phyloP scores from a whole-genome alignment of 2,797 vertebrate genomes.

The Anisognathus igniventris region DNA sequence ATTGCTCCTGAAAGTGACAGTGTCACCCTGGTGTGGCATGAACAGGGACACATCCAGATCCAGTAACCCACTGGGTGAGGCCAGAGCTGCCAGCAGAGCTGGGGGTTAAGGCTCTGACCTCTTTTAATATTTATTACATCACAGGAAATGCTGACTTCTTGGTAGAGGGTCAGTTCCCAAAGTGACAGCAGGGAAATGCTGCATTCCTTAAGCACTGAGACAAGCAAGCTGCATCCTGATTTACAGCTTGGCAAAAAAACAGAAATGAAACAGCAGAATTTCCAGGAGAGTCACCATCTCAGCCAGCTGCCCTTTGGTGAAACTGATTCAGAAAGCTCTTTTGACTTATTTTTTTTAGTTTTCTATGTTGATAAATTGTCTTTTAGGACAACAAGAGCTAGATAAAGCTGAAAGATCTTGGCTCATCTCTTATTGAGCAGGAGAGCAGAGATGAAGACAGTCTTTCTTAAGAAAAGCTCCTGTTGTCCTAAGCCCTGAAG shows the following conservation, averaged over 20 bases:
- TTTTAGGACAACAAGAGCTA: not conserved
- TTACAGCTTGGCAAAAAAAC: not conserved
- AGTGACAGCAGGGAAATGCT: not conserved
- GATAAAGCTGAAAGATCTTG: not conserved
- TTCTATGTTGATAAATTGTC: not conserved
- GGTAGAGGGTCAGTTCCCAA: not conserved
- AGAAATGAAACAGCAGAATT: not conserved
- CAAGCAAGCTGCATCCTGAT: not conserved
- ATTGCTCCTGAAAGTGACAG: not conserved
- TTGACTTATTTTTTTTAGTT: not conserved
- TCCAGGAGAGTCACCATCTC: not conserved
- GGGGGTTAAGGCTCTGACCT: not conserved
- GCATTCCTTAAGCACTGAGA: not conserved
- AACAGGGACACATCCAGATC: not conserved
- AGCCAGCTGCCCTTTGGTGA: not conserved
- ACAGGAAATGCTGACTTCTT: not conserved
- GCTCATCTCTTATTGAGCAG: not conserved
- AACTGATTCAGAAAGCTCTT: not conserved
- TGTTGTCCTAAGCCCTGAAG: not conserved
- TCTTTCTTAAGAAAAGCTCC: not conserved
- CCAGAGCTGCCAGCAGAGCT: not conserved
- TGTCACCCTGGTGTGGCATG: not conserved
- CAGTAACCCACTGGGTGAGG: not conserved
- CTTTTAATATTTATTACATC: not conserved
- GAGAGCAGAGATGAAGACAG: not conserved